Conservation (phyloP, 2,888 invertebrate genomes). For the Ichneumon xanthorius region DNA sequence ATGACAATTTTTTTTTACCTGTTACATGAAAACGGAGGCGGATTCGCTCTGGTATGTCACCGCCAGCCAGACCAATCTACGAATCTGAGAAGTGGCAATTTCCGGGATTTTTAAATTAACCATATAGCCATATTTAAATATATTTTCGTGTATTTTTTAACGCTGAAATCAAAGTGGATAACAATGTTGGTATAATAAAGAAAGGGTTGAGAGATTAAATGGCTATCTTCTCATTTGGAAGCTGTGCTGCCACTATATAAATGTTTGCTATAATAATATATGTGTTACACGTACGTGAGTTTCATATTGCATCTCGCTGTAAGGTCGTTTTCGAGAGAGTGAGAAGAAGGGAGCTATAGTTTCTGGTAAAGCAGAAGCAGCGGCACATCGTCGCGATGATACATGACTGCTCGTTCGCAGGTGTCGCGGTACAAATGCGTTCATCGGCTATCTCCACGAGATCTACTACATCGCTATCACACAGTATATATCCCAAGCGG, state of each 20-base stretch:
- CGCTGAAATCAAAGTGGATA: background rate
- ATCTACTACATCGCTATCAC: slow-evolving; percentile 80
- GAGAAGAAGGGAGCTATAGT: background rate
- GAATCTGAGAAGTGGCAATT: no score
- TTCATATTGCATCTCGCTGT: slow-evolving; percentile 34
- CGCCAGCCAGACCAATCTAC: no score
- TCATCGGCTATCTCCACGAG: slow-evolving; percentile 76
- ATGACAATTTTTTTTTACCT: background rate
- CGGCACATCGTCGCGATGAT: slow-evolving; percentile 81
- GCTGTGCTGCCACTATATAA: slow-evolving; percentile 24
- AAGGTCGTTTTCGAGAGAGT: slow-evolving; percentile 51
- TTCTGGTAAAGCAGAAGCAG: slow-evolving; percentile 48
- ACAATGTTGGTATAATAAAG: background rate
- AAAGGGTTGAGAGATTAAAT: background rate
- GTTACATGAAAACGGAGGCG: no score
- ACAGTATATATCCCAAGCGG: slow-evolving; percentile 52
- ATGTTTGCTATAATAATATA: background rate
- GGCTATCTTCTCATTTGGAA: background rate
- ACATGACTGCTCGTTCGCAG: slow-evolving; percentile 79
- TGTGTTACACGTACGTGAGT: slow-evolving; percentile 43
- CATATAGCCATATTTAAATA: no score
- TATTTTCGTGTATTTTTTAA: no score
- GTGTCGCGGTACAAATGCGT: slow-evolving; percentile 81
- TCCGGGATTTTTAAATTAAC: no score
- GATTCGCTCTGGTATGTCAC: no score